phyloP scores from a whole-genome alignment of 1,140 invertebrate genomes.

The Laodelphax striatellus region DNA sequence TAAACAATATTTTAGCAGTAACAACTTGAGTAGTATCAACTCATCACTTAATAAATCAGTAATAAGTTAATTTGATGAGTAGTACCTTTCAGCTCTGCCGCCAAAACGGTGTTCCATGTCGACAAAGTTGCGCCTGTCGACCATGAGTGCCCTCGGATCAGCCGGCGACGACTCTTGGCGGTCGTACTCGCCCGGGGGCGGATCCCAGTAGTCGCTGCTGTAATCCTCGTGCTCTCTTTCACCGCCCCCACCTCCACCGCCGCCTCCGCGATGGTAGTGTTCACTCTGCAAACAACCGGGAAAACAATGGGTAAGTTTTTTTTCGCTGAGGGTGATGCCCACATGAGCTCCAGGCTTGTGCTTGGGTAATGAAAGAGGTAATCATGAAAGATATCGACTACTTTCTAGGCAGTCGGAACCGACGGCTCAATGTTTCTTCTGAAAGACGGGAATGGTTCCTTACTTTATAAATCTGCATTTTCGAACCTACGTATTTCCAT shows the following conservation, averaged over 20 bases:
- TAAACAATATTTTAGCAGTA: not conserved
- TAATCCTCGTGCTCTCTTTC: constrained; percentile 35
- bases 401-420: no score
- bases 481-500: no score
- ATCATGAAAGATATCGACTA: no score
- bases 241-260: constrained; percentile 17
- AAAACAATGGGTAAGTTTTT: no score
- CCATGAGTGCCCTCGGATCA: constrained; percentile 21
- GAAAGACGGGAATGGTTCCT: no score
- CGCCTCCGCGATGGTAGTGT: constrained; percentile 33
- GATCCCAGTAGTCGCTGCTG: constrained; percentile 41
- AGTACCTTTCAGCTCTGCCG: constrained; percentile 34
- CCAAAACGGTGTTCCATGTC: constrained; percentile 32
- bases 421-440: no score
- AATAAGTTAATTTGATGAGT: not conserved
- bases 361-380: no score
- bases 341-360: no score
- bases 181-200: constrained; percentile 32
- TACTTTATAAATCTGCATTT: no score
- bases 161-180: constrained; percentile 34
- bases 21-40: no score
- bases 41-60: not conserved
- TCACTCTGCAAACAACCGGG: constrained; percentile 26
- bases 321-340: no score
- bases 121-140: constrained; percentile 26